Conservation (phyloP, 2,113 vertebrate genomes). For the Cyanoramphus novaezelandiae region DNA sequence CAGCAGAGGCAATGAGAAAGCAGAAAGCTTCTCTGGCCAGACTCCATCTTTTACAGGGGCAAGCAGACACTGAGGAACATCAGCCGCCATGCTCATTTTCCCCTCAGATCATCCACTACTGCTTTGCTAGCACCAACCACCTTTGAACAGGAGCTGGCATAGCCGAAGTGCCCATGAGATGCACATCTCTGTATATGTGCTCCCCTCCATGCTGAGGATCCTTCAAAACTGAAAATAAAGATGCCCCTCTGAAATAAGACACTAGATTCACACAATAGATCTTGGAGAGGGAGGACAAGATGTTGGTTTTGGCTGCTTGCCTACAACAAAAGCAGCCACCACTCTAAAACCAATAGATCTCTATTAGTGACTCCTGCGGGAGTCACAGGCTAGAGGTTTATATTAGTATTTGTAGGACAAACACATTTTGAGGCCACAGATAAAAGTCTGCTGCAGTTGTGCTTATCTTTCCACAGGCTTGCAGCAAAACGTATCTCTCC, state of each 20-base stretch:
- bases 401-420: not conserved
- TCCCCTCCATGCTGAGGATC: not conserved
- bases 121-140: not conserved
- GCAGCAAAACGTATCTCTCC: not conserved
- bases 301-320: slow-evolving; percentile 6
- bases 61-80: not conserved
- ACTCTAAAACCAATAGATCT: not conserved
- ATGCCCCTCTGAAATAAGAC: not conserved
- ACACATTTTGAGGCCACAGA: not conserved
- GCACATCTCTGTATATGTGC: not conserved
- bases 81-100: not conserved
- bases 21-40: slow-evolving; percentile 35
- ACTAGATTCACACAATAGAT: not conserved
- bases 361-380: not conserved
- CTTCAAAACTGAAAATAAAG: not conserved
- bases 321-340: not conserved
- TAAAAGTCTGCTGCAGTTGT: not conserved
- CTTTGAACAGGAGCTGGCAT: rapidly evolving
- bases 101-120: not conserved
- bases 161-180: not conserved
- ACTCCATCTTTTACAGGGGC: not conserved
- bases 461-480: not conserved
- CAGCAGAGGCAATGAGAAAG: not conserved
- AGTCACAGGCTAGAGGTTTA: not conserved
- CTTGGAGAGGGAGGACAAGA: not conserved